phyloP scores from a whole-genome alignment of 2,888 invertebrate species.

The Oasisia sp. region DNA sequence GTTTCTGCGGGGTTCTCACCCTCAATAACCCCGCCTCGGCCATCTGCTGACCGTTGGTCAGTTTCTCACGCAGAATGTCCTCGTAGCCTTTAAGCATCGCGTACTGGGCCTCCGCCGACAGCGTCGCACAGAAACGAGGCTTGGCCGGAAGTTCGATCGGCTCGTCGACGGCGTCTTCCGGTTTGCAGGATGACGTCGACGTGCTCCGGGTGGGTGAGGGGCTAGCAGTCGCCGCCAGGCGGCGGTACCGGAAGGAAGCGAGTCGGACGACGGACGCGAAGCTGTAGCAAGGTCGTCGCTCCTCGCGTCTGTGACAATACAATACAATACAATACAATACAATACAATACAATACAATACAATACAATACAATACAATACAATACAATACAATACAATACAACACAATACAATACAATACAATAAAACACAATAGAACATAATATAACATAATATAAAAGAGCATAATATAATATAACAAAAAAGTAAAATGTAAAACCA shows the following conservation, averaged over 20 bases:
- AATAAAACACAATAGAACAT: too few species aligned
- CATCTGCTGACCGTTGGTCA: background rate
- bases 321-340: too few species aligned
- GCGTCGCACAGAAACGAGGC: slow-evolving; percentile 50
- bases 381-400: too few species aligned
- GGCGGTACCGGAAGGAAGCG: background rate
- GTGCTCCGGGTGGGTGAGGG: background rate
- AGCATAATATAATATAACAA: too few species aligned
- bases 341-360: too few species aligned
- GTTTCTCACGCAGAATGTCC: slow-evolving; percentile 47
- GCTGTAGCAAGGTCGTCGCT: background rate
- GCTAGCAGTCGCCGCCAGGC: background rate
- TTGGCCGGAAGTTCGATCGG: slow-evolving; percentile 6
- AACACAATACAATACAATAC: too few species aligned
- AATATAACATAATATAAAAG: too few species aligned
- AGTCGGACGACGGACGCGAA: slow-evolving; percentile 21
- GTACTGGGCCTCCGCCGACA: slow-evolving; percentile 61
- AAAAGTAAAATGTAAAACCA: too few species aligned
- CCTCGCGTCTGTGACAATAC: background rate
- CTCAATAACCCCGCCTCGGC: background rate
- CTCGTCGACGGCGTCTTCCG: background rate
- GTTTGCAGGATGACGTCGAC: background rate
- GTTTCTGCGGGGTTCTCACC: slow-evolving; percentile 31
- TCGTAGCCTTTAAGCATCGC: slow-evolving; percentile 63
- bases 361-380: too few species aligned